Conservation (phyloP, 1,140 invertebrate species). For the Homarus americanus region DNA sequence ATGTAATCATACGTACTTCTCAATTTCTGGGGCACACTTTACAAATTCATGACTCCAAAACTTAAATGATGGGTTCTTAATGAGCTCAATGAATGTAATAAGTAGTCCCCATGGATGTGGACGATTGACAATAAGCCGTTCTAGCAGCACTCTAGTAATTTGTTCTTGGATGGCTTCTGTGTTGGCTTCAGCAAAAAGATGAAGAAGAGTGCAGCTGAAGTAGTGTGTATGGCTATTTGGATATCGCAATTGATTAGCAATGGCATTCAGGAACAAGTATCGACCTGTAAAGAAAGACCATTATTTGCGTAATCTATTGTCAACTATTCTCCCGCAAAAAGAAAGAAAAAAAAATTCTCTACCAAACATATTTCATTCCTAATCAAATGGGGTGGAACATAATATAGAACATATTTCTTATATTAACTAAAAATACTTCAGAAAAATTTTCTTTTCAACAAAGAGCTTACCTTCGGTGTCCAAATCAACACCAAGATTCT, state of each 20-base stretch:
- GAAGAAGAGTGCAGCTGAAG: slow-evolving; percentile 97
- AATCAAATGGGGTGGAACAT: background rate
- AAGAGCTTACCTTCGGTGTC: slow-evolving; percentile 94
- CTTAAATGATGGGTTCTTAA: slow-evolving; percentile 99
- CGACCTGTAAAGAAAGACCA: slow-evolving; percentile 80
- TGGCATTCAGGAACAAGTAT: slow-evolving; percentile 98
- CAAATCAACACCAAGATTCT: slow-evolving; percentile 97
- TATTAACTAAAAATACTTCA: no score
- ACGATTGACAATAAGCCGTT: slow-evolving; percentile 97
- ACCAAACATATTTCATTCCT: background rate
- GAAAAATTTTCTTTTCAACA: no score
- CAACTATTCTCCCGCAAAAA: no score
- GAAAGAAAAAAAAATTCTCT: no score
- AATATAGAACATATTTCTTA: no score
- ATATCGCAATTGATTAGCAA: slow-evolving; percentile 98
- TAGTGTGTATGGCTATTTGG: slow-evolving; percentile 99
- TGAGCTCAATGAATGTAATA: slow-evolving; percentile 99
- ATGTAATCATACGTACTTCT: slow-evolving; percentile 85
- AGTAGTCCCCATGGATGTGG: slow-evolving; percentile 99
- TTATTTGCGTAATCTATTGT: slow-evolving; percentile 20
- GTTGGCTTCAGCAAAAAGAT: slow-evolving; percentile 98
- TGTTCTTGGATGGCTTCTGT: slow-evolving; percentile 95
- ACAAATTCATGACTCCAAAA: slow-evolving; percentile 99
- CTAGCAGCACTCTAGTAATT: slow-evolving; percentile 92
- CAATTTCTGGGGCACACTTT: slow-evolving; percentile 98